Percentiles rank a stretch among this genome's conserved stretches.
phyloP scores from a whole-genome alignment of 1,140 invertebrate genomes.

The Archegozetes longisetosus region DNA sequence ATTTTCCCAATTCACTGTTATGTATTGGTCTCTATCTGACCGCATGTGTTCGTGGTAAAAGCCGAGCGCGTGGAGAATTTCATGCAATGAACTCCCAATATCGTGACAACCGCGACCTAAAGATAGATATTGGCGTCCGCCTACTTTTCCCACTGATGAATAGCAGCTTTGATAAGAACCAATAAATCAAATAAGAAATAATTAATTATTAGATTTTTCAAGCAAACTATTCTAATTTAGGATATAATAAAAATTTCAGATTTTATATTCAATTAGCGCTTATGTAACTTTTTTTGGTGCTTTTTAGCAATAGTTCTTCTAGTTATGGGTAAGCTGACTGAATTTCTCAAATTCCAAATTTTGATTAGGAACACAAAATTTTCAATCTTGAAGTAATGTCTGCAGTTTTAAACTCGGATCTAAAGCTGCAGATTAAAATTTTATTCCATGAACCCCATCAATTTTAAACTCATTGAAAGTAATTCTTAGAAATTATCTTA shows the following conservation, averaged over 20 bases:
- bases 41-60: conserved; percentile 33
- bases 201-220: background rate
- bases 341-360: too few relatives aligned
- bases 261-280: background rate
- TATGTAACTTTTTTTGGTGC: background rate
- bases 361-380: too few relatives aligned
- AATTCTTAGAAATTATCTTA: too few relatives aligned
- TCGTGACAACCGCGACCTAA: conserved; percentile 19
- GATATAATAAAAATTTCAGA: too few relatives aligned
- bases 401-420: too few relatives aligned
- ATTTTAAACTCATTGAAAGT: too few relatives aligned
- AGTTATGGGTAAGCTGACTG: too few relatives aligned
- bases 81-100: conserved; percentile 19
- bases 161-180: conserved; percentile 18
- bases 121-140: conserved; percentile 18
- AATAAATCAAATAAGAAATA: background rate
- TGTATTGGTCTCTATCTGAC: conserved; percentile 39
- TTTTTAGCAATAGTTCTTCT: too few relatives aligned
- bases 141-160: conserved; percentile 19
- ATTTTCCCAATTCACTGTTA: conserved; percentile 43
- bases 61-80: conserved; percentile 21
- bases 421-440: too few relatives aligned
- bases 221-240: too few relatives aligned
- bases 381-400: too few relatives aligned
- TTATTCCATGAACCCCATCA: too few relatives aligned